Percentiles rank a stretch among this genome's conserved stretches.
Evolutionary conservation across 2,113 vertebrate species (phyloP).

Genomic region (Anguilla japonica): DNA sequence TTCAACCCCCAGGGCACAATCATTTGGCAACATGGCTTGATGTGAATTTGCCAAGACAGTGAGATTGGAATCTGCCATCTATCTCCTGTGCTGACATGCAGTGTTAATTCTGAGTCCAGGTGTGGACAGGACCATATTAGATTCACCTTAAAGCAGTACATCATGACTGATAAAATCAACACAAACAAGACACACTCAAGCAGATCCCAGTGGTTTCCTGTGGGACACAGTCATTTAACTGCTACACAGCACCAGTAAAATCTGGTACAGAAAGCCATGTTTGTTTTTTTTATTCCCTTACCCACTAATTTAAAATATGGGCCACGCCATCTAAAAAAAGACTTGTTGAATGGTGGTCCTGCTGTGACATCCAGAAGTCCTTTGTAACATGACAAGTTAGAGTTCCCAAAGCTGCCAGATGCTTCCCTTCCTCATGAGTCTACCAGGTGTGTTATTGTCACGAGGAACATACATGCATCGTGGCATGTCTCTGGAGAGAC

Average conservation of each 20-base stretch:
- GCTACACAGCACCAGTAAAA: neutral
- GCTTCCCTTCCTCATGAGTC: neutral
- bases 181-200: conserved; percentile 13
- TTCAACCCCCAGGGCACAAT: conserved; percentile 47
- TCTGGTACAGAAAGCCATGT: no score
- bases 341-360: no score
- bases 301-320: no score
- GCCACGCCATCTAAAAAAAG: no score
- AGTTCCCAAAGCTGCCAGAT: neutral
- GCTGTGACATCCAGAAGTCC: no score
- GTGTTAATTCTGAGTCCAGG: neutral
- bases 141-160: neutral
- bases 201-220: neutral
- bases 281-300: no score
- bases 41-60: neutral
- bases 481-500: neutral
- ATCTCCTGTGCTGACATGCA: neutral
- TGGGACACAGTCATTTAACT: neutral
- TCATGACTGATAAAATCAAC: neutral
- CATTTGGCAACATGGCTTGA: conserved; percentile 41
- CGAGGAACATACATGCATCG: neutral
- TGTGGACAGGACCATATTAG: neutral
- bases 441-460: neutral
- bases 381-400: neutral
- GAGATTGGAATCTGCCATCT: neutral